Evolutionary conservation across 2,113 vertebrate genomes (phyloP), one percentile per base, ranked within the genome.

Genomic region (Myrmecophaga tridactyla): DNA sequence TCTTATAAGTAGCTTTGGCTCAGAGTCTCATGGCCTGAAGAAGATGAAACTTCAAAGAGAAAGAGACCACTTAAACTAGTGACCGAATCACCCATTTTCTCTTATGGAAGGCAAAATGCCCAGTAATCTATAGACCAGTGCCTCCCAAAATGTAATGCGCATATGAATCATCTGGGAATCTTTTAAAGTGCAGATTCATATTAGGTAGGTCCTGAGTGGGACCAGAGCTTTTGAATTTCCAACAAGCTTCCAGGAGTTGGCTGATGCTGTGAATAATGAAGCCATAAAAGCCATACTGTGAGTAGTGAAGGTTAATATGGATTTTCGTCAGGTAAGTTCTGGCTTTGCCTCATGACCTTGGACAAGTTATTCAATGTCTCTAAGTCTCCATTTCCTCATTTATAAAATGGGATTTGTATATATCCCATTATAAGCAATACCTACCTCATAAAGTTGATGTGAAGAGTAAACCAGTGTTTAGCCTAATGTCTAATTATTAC

Each of bases 111-210:
- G 41, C 41, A 73, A 11, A 69, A 43, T 2, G 10, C 31, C 51
- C n/a, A n/a, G 31, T 10, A 21, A 36, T 76, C 65, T 36, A n/a
- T n/a, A 60, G 11, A 23, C 83, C 58, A 77, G 56, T 31, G 62
- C 36, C 89, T 80, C 78, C 89, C 62, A 73, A 25, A 85, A 46
- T 62, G 67, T 60, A 36, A 34, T 3, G 17, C 60, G 15, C n/a
- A 70, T 39, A 39, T 70, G 39, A 90, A 85, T 80, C 81, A 58
- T 65, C 51, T 81, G 29, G 48, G 72, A 14, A 78, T n/a, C 83
- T 70, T 83, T 85, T 89, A 86, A 94, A 92, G 63, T 65, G n/a
- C 23, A 90, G 53, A 85, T 46, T 90, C 65, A 51, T 25, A 87
- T 78, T 94, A 77, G 81, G 29, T 36, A 84, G 39, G 41, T 63